phyloP scores from a whole-genome alignment of 2,797 vertebrate species.

The Macrochelys suwanniensis region DNA sequence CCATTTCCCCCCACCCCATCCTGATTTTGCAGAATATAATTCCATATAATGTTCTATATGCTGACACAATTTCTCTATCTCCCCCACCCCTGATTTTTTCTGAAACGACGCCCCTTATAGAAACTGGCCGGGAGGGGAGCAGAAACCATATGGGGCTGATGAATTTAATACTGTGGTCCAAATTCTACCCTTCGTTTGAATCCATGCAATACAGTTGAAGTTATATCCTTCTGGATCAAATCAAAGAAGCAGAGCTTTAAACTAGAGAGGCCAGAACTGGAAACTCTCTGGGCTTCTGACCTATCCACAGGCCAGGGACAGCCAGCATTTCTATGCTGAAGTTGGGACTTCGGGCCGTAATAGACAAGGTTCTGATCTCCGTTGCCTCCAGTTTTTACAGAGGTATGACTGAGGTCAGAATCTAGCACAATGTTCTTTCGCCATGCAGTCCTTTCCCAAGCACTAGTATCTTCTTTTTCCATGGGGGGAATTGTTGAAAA shows the following conservation, averaged over 20 bases:
- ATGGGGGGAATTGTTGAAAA: neutral
- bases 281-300: neutral
- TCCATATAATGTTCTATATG: neutral
- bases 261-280: neutral
- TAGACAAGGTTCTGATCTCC: slow-evolving; percentile 47
- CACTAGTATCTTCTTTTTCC: neutral
- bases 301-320: neutral
- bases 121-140: neutral
- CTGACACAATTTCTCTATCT: neutral
- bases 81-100: too few species aligned
- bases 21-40: neutral
- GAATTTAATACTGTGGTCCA: accelerated
- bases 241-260: accelerated
- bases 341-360: slow-evolving; percentile 18
- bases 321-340: neutral
- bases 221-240: accelerated
- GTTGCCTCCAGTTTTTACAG: slow-evolving; percentile 52
- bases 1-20: neutral
- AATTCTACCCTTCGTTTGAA: neutral
- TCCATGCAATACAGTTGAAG: accelerated
- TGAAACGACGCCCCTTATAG: neutral
- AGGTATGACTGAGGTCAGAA: slow-evolving; percentile 55
- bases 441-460: slow-evolving; percentile 3
- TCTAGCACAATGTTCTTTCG: neutral
- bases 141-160: neutral